Percentiles rank a stretch among this genome's conserved stretches.
phyloP scores from a whole-genome alignment of 2,797 vertebrate genomes.

The Danio aesculapii region DNA sequence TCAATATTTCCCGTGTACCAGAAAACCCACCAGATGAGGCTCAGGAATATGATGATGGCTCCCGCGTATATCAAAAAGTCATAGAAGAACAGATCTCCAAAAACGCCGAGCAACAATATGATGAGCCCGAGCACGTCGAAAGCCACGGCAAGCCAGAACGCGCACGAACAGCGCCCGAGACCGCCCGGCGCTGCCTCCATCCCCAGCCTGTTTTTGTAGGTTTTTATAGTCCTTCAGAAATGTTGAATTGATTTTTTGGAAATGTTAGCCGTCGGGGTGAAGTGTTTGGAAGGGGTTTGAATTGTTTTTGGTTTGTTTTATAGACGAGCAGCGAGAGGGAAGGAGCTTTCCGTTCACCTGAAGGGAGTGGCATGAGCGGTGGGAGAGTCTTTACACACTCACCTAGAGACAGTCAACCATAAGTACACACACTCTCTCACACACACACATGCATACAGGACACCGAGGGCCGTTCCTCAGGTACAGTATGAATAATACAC shows the following conservation, averaged over 20 bases:
- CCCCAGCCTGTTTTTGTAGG: background rate
- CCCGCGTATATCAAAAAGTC: slow-evolving; percentile 93
- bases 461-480: no score
- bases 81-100: slow-evolving; percentile 82
- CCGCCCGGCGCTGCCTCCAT: slow-evolving; percentile 73
- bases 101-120: slow-evolving; percentile 85
- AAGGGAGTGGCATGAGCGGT: slow-evolving; percentile 42
- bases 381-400: slow-evolving; percentile 34
- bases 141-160: slow-evolving; percentile 89
- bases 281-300: background rate
- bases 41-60: slow-evolving; percentile 89
- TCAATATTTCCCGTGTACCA: slow-evolving; percentile 95
- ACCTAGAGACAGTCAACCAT: background rate
- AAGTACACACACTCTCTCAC: background rate
- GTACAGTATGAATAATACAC: no score
- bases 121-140: slow-evolving; percentile 84
- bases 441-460: no score
- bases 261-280: background rate
- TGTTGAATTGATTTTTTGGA: background rate
- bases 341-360: slow-evolving; percentile 28
- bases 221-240: background rate
- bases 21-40: slow-evolving; percentile 94
- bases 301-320: slow-evolving; percentile 13
- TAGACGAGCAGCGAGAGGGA: background rate
- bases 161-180: slow-evolving; percentile 84